phyloP scores from a whole-genome alignment of 2,797 vertebrate genomes.

The Kryptolebias ocellatus region DNA sequence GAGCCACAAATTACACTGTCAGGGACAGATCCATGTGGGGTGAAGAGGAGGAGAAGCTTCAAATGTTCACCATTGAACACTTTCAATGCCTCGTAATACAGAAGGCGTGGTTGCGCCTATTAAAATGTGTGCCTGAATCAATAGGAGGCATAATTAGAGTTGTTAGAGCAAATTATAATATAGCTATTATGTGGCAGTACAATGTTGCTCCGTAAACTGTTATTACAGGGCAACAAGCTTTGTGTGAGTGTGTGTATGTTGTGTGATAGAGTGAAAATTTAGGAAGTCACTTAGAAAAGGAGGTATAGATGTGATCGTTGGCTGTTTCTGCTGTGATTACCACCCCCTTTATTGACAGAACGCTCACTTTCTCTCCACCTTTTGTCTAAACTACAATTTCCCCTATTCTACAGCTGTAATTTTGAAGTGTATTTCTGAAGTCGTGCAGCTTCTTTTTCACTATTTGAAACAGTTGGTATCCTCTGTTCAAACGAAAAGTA shows the following conservation, averaged over 20 bases:
- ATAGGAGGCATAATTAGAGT: constrained; percentile 99
- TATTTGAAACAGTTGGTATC: constrained; percentile 53
- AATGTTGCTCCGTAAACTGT: constrained; percentile 97
- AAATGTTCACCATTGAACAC: constrained; percentile 98
- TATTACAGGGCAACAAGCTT: constrained; percentile 91
- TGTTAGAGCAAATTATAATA: constrained; percentile 99
- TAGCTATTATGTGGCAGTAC: constrained; percentile 95
- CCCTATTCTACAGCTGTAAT: constrained; percentile 73
- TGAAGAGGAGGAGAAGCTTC: constrained; percentile 90
- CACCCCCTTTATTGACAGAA: constrained; percentile 94
- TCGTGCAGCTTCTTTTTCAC: constrained; percentile 34
- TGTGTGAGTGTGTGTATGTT: constrained; percentile 69
- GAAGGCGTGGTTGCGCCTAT: constrained; percentile 97
- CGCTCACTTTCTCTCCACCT: constrained; percentile 89
- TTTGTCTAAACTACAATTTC: constrained; percentile 97
- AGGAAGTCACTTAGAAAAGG: constrained; percentile 80
- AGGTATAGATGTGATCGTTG: constrained; percentile 90
- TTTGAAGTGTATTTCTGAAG: constrained; percentile 61
- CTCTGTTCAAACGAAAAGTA: constrained; percentile 28
- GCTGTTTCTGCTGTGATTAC: constrained; percentile 94
- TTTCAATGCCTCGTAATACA: constrained; percentile 97
- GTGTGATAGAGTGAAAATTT: constrained; percentile 75
- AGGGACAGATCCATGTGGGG: constrained; percentile 89
- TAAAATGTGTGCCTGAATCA: constrained; percentile 98
- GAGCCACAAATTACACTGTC: constrained; percentile 95